A percentile compares a stretch with the other conserved stretches of the same genome.
phyloP scores from a whole-genome alignment of 2,113 vertebrate species.

The Vulpes ferrilata region DNA sequence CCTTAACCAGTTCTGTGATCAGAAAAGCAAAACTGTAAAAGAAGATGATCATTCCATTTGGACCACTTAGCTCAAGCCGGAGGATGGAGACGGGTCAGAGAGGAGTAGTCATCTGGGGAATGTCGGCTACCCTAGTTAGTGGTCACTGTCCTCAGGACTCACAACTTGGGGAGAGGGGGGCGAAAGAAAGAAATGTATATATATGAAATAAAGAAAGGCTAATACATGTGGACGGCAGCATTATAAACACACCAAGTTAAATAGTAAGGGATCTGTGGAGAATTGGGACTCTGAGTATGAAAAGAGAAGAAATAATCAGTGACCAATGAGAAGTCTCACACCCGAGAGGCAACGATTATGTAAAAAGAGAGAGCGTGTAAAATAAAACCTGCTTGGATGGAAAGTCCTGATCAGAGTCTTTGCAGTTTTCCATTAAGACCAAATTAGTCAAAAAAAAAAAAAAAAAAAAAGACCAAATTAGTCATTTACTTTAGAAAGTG shows the following conservation, averaged over 20 bases:
- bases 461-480: not conserved
- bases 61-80: not conserved
- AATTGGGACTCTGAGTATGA: not conserved
- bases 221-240: no score
- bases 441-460: not conserved
- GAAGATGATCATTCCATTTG: not conserved
- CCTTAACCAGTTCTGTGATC: not conserved
- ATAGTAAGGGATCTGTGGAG: not conserved
- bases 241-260: not conserved
- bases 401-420: not conserved
- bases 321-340: not conserved
- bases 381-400: not conserved
- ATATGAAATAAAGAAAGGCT: not conserved
- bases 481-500: slow-evolving; percentile 6
- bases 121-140: not conserved
- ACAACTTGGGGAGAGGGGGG: not conserved
- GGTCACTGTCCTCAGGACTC: not conserved
- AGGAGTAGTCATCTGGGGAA: not conserved
- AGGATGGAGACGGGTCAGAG: not conserved
- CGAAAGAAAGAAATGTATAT: not conserved
- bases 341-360: not conserved
- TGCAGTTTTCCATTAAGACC: not conserved
- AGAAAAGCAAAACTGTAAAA: not conserved
- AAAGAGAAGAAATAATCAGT: not conserved
- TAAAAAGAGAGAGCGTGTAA: not conserved